phyloP scores from a whole-genome alignment of 53 echinoderm and acorn worm genomes.

The Actinopyga echinites region DNA sequence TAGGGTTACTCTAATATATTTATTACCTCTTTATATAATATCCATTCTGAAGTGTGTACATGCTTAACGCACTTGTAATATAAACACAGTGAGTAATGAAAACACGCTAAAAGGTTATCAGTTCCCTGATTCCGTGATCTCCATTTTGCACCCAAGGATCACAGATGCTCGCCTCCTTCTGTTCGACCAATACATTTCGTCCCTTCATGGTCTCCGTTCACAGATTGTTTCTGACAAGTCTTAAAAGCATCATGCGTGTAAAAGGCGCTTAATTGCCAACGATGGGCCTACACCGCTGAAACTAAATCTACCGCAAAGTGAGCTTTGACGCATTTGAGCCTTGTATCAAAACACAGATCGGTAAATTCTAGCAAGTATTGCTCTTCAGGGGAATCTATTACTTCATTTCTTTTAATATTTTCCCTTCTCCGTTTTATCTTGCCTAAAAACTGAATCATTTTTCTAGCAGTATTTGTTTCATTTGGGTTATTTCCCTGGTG shows the following conservation, averaged over 20 bases:
- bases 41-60: no score
- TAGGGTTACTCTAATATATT: no score
- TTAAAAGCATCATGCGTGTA: conserved; percentile 44
- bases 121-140: neutral
- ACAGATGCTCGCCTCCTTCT: neutral
- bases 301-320: conserved; percentile 50
- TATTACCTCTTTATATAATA: no score
- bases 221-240: conserved; percentile 27
- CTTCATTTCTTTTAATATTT: conserved; percentile 28
- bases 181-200: neutral
- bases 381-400: conserved; percentile 33
- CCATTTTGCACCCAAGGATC: conserved; percentile 22
- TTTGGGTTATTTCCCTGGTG: conserved; percentile 18
- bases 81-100: no score
- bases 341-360: conserved; percentile 50
- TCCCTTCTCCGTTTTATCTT: conserved; percentile 1
- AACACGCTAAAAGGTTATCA: no score
- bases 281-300: conserved; percentile 39
- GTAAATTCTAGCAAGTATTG: conserved; percentile 53
- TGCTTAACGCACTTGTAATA: no score
- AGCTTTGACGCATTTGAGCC: conserved; percentile 45
- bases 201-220: neutral
- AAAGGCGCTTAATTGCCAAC: conserved; percentile 42
- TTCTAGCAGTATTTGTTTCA: conserved; percentile 2
- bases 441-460: conserved; percentile 30